These are phyloP conservation scores for Aradophagus sp. DNA, from an alignment of 1,140 invertebrate genomes.

Conservation along the genomic window DNA sequence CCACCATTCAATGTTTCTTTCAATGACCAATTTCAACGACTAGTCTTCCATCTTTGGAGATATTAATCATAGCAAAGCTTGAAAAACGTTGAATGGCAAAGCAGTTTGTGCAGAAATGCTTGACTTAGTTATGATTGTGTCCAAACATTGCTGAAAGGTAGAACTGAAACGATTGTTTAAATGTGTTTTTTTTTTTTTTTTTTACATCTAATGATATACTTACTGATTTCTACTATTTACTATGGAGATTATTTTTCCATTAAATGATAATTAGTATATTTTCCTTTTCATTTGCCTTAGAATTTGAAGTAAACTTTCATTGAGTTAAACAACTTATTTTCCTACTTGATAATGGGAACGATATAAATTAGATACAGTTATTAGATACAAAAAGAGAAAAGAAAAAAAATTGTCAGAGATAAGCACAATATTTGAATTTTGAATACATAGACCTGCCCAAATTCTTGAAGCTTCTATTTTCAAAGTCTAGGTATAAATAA, in stretches of 20 bases:
- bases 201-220: no score
- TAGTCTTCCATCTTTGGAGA: slow-evolving; percentile 49
- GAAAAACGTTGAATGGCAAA: slow-evolving; percentile 41
- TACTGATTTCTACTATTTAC: no score
- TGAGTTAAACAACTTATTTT: no score
- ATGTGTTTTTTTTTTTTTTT: slow-evolving; percentile 10
- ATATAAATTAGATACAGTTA: no score
- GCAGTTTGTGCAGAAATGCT: slow-evolving; percentile 25
- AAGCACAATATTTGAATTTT: slow-evolving; percentile 16
- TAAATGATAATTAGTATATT: no score
- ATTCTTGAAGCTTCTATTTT: slow-evolving; percentile 37
- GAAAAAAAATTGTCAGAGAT: slow-evolving; percentile 2
- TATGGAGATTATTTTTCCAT: no score
- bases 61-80: slow-evolving; percentile 20
- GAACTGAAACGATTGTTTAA: slow-evolving; percentile 21
- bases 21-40: slow-evolving; percentile 45
- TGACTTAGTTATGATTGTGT: slow-evolving; percentile 29
- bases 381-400: no score
- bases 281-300: no score
- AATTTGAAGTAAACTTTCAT: no score
- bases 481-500: slow-evolving; percentile 51
- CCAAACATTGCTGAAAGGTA: slow-evolving; percentile 17
- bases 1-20: slow-evolving; percentile 31
- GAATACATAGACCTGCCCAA: slow-evolving; percentile 34
- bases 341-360: no score